phyloP scores from a whole-genome alignment of 2,113 vertebrate species.

The Hippocampus barbouri region DNA sequence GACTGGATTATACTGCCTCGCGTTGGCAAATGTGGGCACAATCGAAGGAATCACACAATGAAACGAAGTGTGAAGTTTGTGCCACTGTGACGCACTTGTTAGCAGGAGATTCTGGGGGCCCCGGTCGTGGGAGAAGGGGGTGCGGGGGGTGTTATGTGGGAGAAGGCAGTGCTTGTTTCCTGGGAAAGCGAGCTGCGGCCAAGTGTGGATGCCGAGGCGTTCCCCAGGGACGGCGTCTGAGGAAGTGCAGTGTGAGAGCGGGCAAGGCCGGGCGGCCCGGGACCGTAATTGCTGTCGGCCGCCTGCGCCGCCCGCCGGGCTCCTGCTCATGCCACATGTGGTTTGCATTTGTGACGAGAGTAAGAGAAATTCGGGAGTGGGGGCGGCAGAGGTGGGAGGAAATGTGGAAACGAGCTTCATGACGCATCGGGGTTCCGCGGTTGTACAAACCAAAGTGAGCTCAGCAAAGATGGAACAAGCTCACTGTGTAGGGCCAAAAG shows the following conservation, averaged over 20 bases:
- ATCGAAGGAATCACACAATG: no score
- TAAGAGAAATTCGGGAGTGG: constrained; percentile 43
- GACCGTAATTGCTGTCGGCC: constrained; percentile 41
- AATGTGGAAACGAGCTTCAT: constrained; percentile 70
- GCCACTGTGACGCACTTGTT: neutral
- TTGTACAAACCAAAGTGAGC: constrained; percentile 52
- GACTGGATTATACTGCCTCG: no score
- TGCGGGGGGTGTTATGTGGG: constrained; percentile 63
- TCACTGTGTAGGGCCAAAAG: neutral
- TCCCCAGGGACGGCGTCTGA: constrained; percentile 77
- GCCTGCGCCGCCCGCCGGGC: constrained; percentile 63
- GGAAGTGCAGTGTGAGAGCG: constrained; percentile 71
- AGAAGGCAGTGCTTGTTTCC: constrained; percentile 81
- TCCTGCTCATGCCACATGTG: constrained; percentile 62
- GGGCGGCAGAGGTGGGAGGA: constrained; percentile 4
- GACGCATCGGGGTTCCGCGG: constrained; percentile 69
- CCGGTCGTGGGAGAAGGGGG: constrained; percentile 41
- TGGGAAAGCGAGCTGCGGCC: constrained; percentile 87
- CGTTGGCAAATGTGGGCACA: no score
- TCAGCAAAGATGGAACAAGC: constrained; percentile 31
- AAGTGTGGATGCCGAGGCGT: constrained; percentile 81
- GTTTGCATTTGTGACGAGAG: constrained; percentile 72
- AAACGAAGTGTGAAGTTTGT: neutral
- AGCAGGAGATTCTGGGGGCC: constrained; percentile 28
- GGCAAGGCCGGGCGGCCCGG: constrained; percentile 33